Evolutionary conservation across 2,113 vertebrate species (phyloP), one percentile per base, ranked within the genome.

Genomic region (Callipepla squamata): DNA sequence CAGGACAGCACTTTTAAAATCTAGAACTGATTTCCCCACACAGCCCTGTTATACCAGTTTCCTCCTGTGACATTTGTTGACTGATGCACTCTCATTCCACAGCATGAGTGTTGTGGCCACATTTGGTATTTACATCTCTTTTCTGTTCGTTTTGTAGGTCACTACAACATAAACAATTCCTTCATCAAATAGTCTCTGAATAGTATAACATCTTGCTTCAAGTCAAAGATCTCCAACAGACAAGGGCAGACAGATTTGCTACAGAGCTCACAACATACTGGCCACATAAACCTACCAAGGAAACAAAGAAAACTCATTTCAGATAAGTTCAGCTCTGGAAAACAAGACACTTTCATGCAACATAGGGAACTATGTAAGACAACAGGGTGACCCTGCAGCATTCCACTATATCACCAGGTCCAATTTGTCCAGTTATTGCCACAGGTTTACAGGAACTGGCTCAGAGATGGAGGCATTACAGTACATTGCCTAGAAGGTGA

Each of bases 261-360:
- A 97, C 98, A 1, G 98, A 98, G 9, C 97, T 98, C 2, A 98
- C 97, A 30, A 86, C 96, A 68, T 98, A 97, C 92, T 97, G 95
- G 86, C 98, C 97, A 10, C 93, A 95, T 25, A 90, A 91, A 73
- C 32, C 70, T 10, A 77, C 89, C 30, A 90, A 83, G 28, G 75
- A 93, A 10, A 75, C 75, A 12, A 97, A 90, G 91, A 97, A 94
- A 93, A 51, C 82, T 38, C 62, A 87, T 59, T 34, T 94, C 61
- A 96, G 83, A 98, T 98, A 92, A 97, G 98, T 97, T 61, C 87
- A 70, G 53, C 80, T 30, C 73, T 23, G 26, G 21, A 13, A 4
- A 7, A 61, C 9, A 2, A 2, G 6, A n/a, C 34, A 5, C 6
- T 78, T 25, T 4, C 28, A 9, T 1, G 34, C 72, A 23, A 8